Percentiles rank a stretch among this genome's conserved stretches.
Evolutionary conservation across 1,140 invertebrate genomes (phyloP).

Genomic region (Drosophila sp.): DNA sequence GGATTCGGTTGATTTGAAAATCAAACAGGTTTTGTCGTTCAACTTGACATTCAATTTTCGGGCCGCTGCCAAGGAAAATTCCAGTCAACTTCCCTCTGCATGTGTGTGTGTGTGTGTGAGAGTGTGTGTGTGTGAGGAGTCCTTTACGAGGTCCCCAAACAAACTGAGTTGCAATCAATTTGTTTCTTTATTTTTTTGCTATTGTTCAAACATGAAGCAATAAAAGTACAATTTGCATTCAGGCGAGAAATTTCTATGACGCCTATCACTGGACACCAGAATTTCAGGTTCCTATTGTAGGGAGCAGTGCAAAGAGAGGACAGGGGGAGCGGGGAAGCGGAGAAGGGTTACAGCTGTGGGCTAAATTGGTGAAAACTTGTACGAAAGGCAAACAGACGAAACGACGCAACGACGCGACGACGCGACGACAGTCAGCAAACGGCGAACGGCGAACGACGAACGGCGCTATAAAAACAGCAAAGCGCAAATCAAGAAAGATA

Average conservation of each 20-base stretch:
- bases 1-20: slow-evolving; percentile 65
- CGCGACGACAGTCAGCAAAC: background rate
- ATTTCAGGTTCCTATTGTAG: slow-evolving; percentile 44
- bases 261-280: slow-evolving; percentile 52
- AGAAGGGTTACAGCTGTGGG: slow-evolving; percentile 43
- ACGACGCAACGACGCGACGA: background rate
- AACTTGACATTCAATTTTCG: slow-evolving; percentile 70
- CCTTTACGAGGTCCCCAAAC: slow-evolving; percentile 5
- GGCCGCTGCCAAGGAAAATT: slow-evolving; percentile 24
- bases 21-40: slow-evolving; percentile 65
- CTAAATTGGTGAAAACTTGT: slow-evolving; percentile 53
- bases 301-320: background rate
- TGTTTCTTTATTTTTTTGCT: slow-evolving; percentile 17
- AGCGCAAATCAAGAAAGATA: slow-evolving; percentile 73
- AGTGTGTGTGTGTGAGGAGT: background rate
- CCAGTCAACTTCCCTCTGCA: background rate
- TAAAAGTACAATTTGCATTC: slow-evolving; percentile 63
- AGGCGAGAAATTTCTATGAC: slow-evolving; percentile 51
- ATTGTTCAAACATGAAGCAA: slow-evolving; percentile 44
- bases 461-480: slow-evolving; percentile 57
- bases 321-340: background rate
- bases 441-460: slow-evolving; percentile 4
- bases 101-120: background rate
- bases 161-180: slow-evolving; percentile 30
- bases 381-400: slow-evolving; percentile 29